Conservation (phyloP, 2,113 vertebrate genomes). For the Gorsachius goisagi region DNA sequence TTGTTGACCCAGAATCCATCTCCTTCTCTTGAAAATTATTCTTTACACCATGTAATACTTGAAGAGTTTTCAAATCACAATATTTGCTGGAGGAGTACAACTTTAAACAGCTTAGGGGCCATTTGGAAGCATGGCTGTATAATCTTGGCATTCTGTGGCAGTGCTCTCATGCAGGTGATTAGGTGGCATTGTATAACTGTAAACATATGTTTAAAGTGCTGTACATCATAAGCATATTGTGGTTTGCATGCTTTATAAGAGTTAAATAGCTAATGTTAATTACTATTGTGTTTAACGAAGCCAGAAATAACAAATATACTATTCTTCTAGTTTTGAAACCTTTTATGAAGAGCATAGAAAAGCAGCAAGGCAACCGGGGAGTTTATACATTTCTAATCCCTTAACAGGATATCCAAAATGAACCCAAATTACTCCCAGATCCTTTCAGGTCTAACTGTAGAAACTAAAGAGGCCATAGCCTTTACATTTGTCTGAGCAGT, state of each 20-base stretch:
- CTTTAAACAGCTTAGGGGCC: constrained; percentile 29
- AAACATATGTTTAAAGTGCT: constrained; percentile 51
- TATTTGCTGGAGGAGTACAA: constrained; percentile 24
- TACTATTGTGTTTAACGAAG: constrained; percentile 66
- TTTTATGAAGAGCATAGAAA: constrained; percentile 67
- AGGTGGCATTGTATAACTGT: constrained; percentile 34
- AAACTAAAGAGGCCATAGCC: background rate
- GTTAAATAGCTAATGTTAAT: constrained; percentile 69
- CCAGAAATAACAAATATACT: constrained; percentile 68
- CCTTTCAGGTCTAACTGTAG: constrained; percentile 34
- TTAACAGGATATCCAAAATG: constrained; percentile 57
- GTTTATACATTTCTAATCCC: constrained; percentile 43
- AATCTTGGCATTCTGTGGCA: constrained; percentile 32
- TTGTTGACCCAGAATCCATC: background rate
- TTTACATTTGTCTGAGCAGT: constrained; percentile 9
- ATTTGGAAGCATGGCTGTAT: constrained; percentile 29
- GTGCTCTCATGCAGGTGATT: constrained; percentile 65
- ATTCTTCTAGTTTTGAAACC: constrained; percentile 56
- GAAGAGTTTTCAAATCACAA: constrained; percentile 43
- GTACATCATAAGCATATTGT: constrained; percentile 45
- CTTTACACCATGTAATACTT: background rate
- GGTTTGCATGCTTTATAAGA: constrained; percentile 55
- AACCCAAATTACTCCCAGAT: constrained; percentile 60
- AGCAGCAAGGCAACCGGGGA: constrained; percentile 55
- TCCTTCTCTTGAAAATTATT: background rate